phyloP scores from a whole-genome alignment of 53 echinoderm and acorn worm genomes.

The Antedon mediterranea region DNA sequence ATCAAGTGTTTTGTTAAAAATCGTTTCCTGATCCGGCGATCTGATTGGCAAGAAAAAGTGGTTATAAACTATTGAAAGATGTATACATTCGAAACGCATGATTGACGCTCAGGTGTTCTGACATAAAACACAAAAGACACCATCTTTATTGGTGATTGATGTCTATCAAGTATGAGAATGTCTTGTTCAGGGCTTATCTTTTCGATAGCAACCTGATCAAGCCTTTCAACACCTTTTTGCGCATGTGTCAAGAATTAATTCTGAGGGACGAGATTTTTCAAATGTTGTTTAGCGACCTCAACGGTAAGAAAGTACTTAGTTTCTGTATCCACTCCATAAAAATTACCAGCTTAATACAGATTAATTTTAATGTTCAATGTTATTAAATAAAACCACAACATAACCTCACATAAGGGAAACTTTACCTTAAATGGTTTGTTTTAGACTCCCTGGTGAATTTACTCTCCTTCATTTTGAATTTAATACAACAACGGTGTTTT shows the following conservation, averaged over 20 bases:
- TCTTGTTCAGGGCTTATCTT: too few relatives aligned
- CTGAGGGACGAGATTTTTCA: too few relatives aligned
- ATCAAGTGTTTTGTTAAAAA: not conserved
- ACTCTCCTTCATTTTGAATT: not conserved
- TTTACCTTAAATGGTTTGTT: not conserved
- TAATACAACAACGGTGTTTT: not conserved
- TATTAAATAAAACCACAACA: not conserved
- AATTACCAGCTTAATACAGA: not conserved
- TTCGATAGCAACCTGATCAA: too few relatives aligned
- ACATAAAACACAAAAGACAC: not conserved
- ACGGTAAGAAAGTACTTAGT: not conserved
- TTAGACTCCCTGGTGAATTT: not conserved
- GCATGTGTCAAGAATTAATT: too few relatives aligned
- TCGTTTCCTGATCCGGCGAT: not conserved
- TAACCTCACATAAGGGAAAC: not conserved
- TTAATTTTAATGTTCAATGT: not conserved
- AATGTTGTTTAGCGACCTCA: not conserved
- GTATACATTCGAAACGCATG: not conserved
- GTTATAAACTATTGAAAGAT: not conserved
- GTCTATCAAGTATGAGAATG: too few relatives aligned
- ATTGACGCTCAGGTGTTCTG: not conserved
- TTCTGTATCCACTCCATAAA: not conserved
- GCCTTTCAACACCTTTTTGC: too few relatives aligned
- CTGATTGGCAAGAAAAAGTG: not conserved
- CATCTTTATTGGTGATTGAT: not conserved